phyloP scores from a whole-genome alignment of 2,888 invertebrate species.

The Drosophila longiperda region DNA sequence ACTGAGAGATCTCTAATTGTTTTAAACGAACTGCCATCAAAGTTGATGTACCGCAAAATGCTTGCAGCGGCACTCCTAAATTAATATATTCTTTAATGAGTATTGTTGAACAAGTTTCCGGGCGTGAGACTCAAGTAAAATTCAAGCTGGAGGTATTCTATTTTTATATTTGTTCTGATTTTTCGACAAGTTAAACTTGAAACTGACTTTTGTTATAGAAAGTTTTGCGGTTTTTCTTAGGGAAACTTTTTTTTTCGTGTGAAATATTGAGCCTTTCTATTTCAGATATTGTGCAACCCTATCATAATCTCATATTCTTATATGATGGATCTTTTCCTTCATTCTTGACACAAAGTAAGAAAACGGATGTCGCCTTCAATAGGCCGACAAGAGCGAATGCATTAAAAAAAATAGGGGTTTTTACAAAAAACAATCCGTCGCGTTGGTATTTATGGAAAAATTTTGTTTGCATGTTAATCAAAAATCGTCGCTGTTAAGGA shows the following conservation, averaged over 20 bases:
- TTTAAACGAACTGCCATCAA: slow-evolving; percentile 69
- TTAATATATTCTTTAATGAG: slow-evolving; percentile 62
- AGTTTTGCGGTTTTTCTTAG: slow-evolving; percentile 19
- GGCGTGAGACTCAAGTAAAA: slow-evolving; percentile 4
- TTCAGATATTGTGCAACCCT: background rate
- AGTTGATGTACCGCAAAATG: slow-evolving; percentile 65
- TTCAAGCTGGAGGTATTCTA: background rate
- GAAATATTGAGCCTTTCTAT: background rate
- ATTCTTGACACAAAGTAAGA: background rate
- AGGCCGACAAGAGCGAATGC: background rate
- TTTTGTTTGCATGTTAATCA: background rate
- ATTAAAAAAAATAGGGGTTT: background rate
- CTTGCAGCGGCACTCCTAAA: slow-evolving; percentile 53
- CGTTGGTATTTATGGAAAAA: background rate
- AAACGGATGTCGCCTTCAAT: background rate
- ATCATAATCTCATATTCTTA: background rate
- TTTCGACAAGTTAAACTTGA: slow-evolving; percentile 25
- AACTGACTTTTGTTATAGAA: slow-evolving; percentile 22
- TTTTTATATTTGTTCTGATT: background rate
- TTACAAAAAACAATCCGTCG: background rate
- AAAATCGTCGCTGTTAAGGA: background rate
- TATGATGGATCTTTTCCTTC: background rate
- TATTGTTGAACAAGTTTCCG: slow-evolving; percentile 56
- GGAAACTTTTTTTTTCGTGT: slow-evolving; percentile 1
- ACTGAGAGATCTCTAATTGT: slow-evolving; percentile 69